Percentiles rank a stretch among this genome's conserved stretches.
Conservation (phyloP, 2,888 invertebrate genomes). For the Itoplectis maculator region DNA sequence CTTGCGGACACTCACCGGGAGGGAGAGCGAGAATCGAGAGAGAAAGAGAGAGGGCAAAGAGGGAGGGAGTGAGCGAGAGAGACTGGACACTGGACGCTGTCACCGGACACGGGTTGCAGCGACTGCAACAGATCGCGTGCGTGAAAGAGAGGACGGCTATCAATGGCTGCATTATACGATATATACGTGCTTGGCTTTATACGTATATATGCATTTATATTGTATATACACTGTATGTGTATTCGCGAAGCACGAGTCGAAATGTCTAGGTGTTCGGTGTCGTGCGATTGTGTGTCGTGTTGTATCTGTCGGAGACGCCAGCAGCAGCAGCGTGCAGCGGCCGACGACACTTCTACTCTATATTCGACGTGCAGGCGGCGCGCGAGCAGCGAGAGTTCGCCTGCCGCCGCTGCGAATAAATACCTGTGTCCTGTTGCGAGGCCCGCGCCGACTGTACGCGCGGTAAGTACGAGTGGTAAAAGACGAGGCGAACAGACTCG, state of each 20-base stretch:
- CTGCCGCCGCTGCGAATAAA: slow-evolving; percentile 53
- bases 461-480: slow-evolving; percentile 35
- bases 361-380: slow-evolving; percentile 55
- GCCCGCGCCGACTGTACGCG: too few species aligned
- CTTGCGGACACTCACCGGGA: slow-evolving; percentile 82
- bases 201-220: too few species aligned
- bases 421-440: slow-evolving; percentile 62
- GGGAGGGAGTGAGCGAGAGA: slow-evolving; percentile 65
- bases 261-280: slow-evolving; percentile 18
- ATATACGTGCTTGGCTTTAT: slow-evolving; percentile 66
- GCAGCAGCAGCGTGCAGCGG: too few species aligned
- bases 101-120: slow-evolving; percentile 83
- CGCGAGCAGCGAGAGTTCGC: slow-evolving; percentile 37
- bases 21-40: slow-evolving; percentile 64
- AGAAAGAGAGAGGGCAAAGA: slow-evolving; percentile 68
- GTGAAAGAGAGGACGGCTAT: slow-evolving; percentile 83
- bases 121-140: slow-evolving; percentile 83
- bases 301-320: slow-evolving; percentile 20
- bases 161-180: slow-evolving; percentile 83
- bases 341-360: slow-evolving; percentile 60
- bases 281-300: slow-evolving; percentile 31
- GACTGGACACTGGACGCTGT: slow-evolving; percentile 83
- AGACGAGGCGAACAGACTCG: slow-evolving; percentile 15
- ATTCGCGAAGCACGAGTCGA: too few species aligned
- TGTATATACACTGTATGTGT: neutral